phyloP scores from a whole-genome alignment of 2,797 vertebrate genomes.

The Sardinella longiceps region DNA sequence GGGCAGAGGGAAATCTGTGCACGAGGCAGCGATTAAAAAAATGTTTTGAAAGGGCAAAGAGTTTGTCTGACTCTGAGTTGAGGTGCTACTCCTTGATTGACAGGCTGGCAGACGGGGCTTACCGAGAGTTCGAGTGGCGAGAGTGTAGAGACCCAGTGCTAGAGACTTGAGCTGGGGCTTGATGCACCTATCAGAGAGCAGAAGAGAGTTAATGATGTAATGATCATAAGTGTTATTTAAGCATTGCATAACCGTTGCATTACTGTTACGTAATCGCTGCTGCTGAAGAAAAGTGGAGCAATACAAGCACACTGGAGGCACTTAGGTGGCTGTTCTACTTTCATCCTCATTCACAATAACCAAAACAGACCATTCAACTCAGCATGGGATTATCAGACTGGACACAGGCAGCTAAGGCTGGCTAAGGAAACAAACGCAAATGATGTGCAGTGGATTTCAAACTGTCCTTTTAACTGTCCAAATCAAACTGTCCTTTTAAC shows the following conservation, averaged over 20 bases:
- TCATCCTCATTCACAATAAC: background rate
- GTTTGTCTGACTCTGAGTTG: background rate
- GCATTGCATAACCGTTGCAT: background rate
- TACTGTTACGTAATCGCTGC: background rate
- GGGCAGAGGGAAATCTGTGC: background rate
- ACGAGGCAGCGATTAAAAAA: background rate
- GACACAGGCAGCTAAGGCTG: background rate
- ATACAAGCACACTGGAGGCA: constrained; percentile 40
- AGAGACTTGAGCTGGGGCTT: constrained; percentile 90
- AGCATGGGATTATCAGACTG: background rate
- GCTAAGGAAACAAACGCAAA: background rate
- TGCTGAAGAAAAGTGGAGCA: background rate
- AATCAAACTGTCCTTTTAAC: too few relatives aligned
- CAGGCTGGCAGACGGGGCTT: constrained; percentile 52
- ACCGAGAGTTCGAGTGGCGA: constrained; percentile 88
- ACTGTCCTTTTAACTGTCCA: too few relatives aligned
- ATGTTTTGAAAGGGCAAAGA: background rate
- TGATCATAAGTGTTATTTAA: background rate
- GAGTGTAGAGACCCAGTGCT: constrained; percentile 87
- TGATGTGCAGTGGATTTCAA: background rate
- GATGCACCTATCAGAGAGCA: constrained; percentile 75
- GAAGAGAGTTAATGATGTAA: too few relatives aligned
- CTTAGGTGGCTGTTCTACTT: background rate
- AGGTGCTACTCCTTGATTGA: background rate
- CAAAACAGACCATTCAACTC: background rate